These are phyloP conservation scores for Panagrolaimus sp. DNA, from an alignment of 1,140 invertebrate species.

Conservation along the genomic window DNA sequence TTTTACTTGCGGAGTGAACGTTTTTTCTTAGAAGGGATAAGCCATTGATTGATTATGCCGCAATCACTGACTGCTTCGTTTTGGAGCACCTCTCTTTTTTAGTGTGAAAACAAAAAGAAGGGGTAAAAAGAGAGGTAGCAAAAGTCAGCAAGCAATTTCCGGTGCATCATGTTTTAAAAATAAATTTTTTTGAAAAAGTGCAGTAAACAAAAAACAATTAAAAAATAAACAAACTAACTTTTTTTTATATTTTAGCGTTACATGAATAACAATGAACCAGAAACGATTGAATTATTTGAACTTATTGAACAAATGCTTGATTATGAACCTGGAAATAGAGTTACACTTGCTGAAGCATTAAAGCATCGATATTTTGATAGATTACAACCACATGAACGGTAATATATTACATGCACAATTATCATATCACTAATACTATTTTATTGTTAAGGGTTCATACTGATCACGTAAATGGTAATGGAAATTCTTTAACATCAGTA, in stretches of 20 bases:
- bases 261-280: constrained; percentile 75
- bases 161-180: not conserved
- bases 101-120: not conserved
- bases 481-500: not conserved
- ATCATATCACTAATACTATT: not conserved
- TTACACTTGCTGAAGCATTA: constrained; percentile 80
- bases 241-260: constrained; percentile 78
- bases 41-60: not conserved
- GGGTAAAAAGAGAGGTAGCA: not conserved
- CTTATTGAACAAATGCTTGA: constrained; percentile 90
- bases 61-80: not conserved
- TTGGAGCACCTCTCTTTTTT: constrained; percentile 5
- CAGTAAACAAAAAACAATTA: not conserved
- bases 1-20: not conserved
- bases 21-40: not conserved
- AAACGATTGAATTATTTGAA: constrained; percentile 86
- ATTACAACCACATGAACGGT: constrained; percentile 60
- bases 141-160: too few relatives aligned
- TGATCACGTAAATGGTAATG: constrained; percentile 4
- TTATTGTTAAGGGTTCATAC: not conserved
- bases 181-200: not conserved
- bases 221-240: not conserved
- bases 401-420: constrained; percentile 12
- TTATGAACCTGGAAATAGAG: constrained; percentile 83
- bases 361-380: constrained; percentile 86